Conservation (phyloP, 2,113 vertebrate species). For the Sphyrna mokarran region DNA sequence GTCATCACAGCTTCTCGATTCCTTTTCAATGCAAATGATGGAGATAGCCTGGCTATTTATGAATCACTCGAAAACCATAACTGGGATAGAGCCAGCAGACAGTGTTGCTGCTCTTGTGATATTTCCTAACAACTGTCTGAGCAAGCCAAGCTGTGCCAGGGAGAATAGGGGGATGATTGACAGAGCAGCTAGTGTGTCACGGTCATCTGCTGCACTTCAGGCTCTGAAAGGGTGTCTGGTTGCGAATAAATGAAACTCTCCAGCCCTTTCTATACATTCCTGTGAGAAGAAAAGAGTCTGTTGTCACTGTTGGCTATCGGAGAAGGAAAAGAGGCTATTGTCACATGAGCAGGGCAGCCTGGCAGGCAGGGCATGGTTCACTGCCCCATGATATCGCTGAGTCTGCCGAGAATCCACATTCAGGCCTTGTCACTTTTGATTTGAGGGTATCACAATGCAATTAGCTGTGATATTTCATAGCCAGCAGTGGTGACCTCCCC, state of each 20-base stretch:
- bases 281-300: conserved; percentile 61
- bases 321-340: conserved; percentile 58
- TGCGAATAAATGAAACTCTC: conserved; percentile 56
- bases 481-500: conserved; percentile 53
- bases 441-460: conserved; percentile 60
- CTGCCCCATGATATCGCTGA: conserved; percentile 55
- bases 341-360: conserved; percentile 58
- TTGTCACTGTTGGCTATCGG: conserved; percentile 58
- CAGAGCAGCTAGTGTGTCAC: conserved; percentile 56
- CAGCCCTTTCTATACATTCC: conserved; percentile 49
- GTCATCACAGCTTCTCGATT: not conserved
- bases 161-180: conserved; percentile 53
- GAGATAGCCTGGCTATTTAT: not conserved
- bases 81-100: not conserved
- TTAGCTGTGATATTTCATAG: conserved; percentile 60
- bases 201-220: conserved; percentile 61
- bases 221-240: conserved; percentile 65
- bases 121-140: conserved; percentile 48
- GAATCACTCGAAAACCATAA: not conserved
- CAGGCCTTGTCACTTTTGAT: conserved; percentile 64
- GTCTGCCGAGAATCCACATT: conserved; percentile 55
- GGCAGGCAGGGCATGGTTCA: conserved; percentile 62
- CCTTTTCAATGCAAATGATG: not conserved
- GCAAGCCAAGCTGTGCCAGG: conserved; percentile 49
- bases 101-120: not conserved